These are phyloP conservation scores for Melanotaenia nigrans DNA, from an alignment of 2,797 vertebrate genomes.

Conservation along the genomic window DNA sequence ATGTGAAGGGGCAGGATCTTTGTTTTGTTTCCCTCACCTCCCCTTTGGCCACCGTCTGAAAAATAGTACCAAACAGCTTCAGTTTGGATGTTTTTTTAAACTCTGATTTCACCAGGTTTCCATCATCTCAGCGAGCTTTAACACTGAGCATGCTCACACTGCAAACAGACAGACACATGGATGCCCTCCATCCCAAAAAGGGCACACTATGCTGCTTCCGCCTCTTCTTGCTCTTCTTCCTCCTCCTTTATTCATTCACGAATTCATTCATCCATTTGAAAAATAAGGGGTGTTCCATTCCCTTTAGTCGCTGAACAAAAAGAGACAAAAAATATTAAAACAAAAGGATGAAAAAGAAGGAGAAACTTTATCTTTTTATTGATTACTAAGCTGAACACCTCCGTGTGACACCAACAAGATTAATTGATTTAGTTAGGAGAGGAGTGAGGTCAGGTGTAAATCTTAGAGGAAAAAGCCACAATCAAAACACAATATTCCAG, in stretches of 20 bases:
- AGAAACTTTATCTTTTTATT: slow-evolving; percentile 24
- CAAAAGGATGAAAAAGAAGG: neutral
- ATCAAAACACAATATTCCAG: neutral
- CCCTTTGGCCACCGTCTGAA: slow-evolving; percentile 10
- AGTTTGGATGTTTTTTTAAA: slow-evolving; percentile 16
- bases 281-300: slow-evolving; percentile 62
- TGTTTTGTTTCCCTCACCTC: slow-evolving; percentile 17
- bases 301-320: slow-evolving; percentile 60
- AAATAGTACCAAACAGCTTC: slow-evolving; percentile 38
- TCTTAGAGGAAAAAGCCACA: neutral
- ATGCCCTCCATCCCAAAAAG: slow-evolving; percentile 33
- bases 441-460: neutral
- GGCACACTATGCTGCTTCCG: slow-evolving; percentile 27
- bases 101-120: slow-evolving; percentile 38
- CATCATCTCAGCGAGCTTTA: slow-evolving; percentile 25
- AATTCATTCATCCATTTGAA: slow-evolving; percentile 70
- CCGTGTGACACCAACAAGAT: neutral
- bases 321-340: slow-evolving; percentile 13
- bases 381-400: neutral
- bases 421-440: neutral
- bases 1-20: slow-evolving; percentile 30
- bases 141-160: slow-evolving; percentile 43
- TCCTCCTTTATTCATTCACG: slow-evolving; percentile 56
- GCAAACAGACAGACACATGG: slow-evolving; percentile 62
- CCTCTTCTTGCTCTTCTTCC: slow-evolving; percentile 21